These are phyloP conservation scores for Vulpes ferrilata DNA, from an alignment of 2,113 vertebrate genomes.

Conservation along the genomic window DNA sequence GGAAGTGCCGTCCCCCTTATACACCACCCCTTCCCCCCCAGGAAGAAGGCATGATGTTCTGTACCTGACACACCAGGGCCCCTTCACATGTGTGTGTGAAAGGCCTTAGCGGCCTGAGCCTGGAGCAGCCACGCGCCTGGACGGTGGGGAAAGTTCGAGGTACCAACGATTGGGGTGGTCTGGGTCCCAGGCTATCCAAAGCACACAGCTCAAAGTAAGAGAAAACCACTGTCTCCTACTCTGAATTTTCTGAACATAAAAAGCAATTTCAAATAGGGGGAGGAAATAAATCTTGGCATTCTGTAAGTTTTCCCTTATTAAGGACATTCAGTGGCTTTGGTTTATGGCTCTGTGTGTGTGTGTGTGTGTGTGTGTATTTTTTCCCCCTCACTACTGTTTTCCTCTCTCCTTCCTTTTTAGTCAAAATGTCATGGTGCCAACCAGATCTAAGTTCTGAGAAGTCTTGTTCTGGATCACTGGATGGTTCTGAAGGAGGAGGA, in stretches of 20 bases:
- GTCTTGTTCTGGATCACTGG: not conserved
- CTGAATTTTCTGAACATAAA: slow-evolving; percentile 32
- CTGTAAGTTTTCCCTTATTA: not conserved
- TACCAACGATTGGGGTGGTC: not conserved
- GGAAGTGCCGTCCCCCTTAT: not conserved
- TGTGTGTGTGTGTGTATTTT: not conserved
- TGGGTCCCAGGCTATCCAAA: not conserved
- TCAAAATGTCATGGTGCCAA: not conserved
- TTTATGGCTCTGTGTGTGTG: not conserved
- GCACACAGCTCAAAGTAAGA: not conserved
- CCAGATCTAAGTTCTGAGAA: slow-evolving; percentile 3
- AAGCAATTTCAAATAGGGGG: not conserved
- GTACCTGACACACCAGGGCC: not conserved
- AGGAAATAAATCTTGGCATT: not conserved
- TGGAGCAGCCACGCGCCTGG: not conserved
- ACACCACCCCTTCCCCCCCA: too few species aligned
- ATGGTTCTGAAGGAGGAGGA: not conserved
- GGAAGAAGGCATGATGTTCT: not conserved
- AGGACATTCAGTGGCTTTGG: not conserved
- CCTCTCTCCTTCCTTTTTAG: not conserved
- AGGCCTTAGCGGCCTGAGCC: not conserved
- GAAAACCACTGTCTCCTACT: not conserved
- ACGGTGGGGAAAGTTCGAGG: accelerated
- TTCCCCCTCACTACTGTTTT: not conserved
- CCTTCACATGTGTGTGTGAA: not conserved